Conservation (phyloP, 1,140 invertebrate genomes). For the Araneus ventricosus region DNA sequence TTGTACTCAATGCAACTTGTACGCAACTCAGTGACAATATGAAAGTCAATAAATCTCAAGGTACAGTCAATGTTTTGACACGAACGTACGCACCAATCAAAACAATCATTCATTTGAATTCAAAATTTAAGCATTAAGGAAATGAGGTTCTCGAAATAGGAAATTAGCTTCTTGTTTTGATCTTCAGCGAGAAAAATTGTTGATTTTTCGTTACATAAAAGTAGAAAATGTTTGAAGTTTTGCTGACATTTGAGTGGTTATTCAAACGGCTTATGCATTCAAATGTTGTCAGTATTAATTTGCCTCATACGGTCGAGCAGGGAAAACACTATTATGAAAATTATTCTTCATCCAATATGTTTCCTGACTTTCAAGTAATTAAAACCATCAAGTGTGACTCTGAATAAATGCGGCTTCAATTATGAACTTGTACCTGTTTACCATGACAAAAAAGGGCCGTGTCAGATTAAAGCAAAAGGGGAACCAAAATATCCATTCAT, state of each 20-base stretch:
- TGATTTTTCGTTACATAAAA: neutral
- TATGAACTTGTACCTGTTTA: neutral
- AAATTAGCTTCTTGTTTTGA: neutral
- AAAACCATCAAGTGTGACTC: slow-evolving; percentile 16
- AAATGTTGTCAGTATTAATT: neutral
- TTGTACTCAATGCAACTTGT: neutral
- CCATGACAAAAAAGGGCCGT: neutral
- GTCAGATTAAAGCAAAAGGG: neutral
- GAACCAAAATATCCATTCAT: neutral
- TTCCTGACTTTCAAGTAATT: slow-evolving; percentile 21
- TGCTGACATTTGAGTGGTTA: neutral
- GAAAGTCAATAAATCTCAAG: neutral
- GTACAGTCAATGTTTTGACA: neutral
- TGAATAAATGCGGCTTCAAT: neutral
- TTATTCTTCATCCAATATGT: neutral
- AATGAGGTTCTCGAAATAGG: neutral
- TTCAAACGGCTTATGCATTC: neutral
- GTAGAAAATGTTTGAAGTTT: neutral
- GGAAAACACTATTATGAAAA: neutral
- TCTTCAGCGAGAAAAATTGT: neutral
- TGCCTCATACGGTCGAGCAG: neutral
- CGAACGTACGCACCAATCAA: neutral
- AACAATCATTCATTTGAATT: neutral
- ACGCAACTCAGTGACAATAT: neutral
- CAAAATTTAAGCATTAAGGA: neutral